These are phyloP conservation scores for Hyppa rectilinea DNA, from an alignment of 2,888 invertebrate genomes.

Conservation along the genomic window DNA sequence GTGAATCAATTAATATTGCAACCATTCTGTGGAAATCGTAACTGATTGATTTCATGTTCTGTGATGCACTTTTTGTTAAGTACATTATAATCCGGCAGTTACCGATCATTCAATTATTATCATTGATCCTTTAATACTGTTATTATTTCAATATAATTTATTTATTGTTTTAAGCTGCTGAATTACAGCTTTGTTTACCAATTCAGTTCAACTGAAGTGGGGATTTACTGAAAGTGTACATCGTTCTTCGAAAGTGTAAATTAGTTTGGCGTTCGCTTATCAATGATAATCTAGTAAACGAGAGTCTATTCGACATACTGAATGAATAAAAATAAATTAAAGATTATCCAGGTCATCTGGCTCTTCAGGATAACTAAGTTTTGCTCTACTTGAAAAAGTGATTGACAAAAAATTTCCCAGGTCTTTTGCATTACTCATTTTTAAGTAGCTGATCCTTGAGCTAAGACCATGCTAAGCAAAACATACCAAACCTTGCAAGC, in stretches of 20 bases:
- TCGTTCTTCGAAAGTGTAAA: too few relatives aligned
- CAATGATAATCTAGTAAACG: background rate
- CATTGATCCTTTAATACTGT: slow-evolving; percentile 4
- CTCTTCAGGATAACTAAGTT: too few relatives aligned
- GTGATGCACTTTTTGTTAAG: background rate
- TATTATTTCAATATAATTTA: background rate
- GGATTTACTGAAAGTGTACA: background rate
- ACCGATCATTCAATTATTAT: background rate
- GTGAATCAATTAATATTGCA: slow-evolving; percentile 20
- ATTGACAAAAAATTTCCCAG: too few relatives aligned
- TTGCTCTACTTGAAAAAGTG: too few relatives aligned
- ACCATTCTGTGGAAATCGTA: background rate
- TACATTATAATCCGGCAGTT: background rate
- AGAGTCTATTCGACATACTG: background rate
- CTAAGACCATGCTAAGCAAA: background rate
- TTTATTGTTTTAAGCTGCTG: background rate
- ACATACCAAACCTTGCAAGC: background rate
- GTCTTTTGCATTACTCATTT: background rate
- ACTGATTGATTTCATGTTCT: slow-evolving; percentile 16
- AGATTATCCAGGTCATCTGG: background rate
- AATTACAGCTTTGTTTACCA: background rate
- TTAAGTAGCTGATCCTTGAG: background rate
- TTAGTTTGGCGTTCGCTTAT: background rate
- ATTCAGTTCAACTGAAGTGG: background rate
- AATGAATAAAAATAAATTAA: background rate